Evolutionary conservation across 2,113 vertebrate genomes (phyloP).

Genomic region (Odontophorus gujanensis): DNA sequence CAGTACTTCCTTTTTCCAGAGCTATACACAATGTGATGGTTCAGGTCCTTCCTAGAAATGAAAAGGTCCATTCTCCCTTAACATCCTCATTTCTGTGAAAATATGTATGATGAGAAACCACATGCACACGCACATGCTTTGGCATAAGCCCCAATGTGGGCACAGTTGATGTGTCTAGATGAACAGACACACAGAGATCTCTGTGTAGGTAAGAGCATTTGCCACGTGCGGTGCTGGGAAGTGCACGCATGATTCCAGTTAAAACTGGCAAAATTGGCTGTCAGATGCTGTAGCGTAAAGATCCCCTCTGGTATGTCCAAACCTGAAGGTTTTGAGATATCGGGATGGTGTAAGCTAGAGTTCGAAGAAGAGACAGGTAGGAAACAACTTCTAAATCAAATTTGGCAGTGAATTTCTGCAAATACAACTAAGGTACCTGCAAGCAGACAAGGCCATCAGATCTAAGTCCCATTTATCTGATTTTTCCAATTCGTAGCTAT

Average conservation of each 20-base stretch:
- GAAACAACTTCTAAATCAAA: not conserved
- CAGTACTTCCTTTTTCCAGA: not conserved
- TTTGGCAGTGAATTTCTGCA: not conserved
- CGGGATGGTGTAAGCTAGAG: not conserved
- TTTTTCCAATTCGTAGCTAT: not conserved
- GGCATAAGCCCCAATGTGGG: not conserved
- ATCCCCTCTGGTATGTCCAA: not conserved
- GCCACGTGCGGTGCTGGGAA: not conserved
- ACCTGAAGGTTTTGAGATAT: not conserved
- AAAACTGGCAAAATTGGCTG: not conserved
- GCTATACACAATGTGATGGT: not conserved
- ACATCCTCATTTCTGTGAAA: slow-evolving; percentile 24
- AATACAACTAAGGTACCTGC: not conserved
- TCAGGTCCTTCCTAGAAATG: slow-evolving; percentile 25
- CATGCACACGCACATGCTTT: not conserved
- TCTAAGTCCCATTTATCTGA: not conserved
- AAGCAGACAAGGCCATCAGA: not conserved
- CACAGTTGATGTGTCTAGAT: not conserved
- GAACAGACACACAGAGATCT: not conserved
- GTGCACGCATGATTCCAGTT: not conserved
- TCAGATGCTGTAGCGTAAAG: not conserved
- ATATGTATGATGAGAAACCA: not conserved
- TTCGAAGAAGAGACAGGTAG: not conserved
- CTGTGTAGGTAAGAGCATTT: not conserved
- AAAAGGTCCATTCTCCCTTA: slow-evolving; percentile 20